Conservation (phyloP, 2,797 vertebrate genomes). For the Takifugu rubripes region DNA sequence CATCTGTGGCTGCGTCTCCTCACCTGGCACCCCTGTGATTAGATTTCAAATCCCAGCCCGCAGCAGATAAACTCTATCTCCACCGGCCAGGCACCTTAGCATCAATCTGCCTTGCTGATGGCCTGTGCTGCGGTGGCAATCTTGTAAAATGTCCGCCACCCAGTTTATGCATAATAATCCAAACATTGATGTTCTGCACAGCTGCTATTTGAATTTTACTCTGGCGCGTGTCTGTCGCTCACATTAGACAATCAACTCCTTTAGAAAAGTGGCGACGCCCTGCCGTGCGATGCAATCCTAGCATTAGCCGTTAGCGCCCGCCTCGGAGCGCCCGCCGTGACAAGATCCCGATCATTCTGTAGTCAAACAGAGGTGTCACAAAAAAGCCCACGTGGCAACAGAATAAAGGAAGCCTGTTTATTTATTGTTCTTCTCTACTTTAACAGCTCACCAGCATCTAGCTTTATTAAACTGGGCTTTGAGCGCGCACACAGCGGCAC, state of each 20-base stretch:
- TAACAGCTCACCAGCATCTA: slow-evolving; percentile 75
- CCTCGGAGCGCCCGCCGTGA: slow-evolving; percentile 16
- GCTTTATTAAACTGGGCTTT: slow-evolving; percentile 87
- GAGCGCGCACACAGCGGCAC: slow-evolving; percentile 76
- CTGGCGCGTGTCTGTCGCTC: slow-evolving; percentile 23
- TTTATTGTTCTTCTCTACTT: slow-evolving; percentile 76
- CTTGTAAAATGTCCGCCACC: slow-evolving; percentile 39
- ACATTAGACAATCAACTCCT: slow-evolving; percentile 29
- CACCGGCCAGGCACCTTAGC: slow-evolving; percentile 66
- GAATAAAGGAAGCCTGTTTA: slow-evolving; percentile 64
- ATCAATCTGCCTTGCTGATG: slow-evolving; percentile 68
- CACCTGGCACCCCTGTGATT: slow-evolving; percentile 75
- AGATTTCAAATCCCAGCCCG: slow-evolving; percentile 72
- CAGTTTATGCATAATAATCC: slow-evolving; percentile 54
- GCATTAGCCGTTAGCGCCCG: slow-evolving; percentile 7
- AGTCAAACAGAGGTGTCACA: slow-evolving; percentile 14
- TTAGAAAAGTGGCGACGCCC: slow-evolving; percentile 19
- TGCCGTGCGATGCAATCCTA: slow-evolving; percentile 4
- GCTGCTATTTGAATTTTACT: slow-evolving; percentile 41
- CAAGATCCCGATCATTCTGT: slow-evolving; percentile 16
- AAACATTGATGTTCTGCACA: slow-evolving; percentile 37
- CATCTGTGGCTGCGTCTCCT: slow-evolving; percentile 70
- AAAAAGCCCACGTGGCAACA: slow-evolving; percentile 25
- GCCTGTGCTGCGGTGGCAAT: slow-evolving; percentile 40
- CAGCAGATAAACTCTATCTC: slow-evolving; percentile 78